Evolutionary conservation across 2,888 invertebrate genomes (phyloP).

Genomic region (Troides oblongomaculatus): DNA sequence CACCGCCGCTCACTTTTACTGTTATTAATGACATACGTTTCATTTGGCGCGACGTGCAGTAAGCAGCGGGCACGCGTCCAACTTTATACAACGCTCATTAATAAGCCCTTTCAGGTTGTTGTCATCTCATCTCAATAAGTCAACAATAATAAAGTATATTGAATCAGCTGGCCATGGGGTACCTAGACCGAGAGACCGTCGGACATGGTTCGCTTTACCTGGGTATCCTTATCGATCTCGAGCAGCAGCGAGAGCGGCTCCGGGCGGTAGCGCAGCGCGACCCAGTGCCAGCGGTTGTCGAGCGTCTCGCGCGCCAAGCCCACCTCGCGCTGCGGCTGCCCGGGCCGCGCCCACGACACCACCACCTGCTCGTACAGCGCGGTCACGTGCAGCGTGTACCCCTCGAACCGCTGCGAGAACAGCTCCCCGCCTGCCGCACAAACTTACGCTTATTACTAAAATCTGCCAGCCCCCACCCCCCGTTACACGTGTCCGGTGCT

Average conservation of each 20-base stretch:
- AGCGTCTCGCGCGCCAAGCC: slow-evolving; percentile 84
- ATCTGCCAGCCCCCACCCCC: background rate
- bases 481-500: background rate
- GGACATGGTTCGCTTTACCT: slow-evolving; percentile 37
- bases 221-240: slow-evolving; percentile 64
- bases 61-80: too few relatives aligned
- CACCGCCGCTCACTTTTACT: background rate
- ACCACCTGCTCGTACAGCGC: slow-evolving; percentile 81
- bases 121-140: too few relatives aligned
- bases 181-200: background rate
- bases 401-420: slow-evolving; percentile 84
- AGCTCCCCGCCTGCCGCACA: slow-evolving; percentile 81
- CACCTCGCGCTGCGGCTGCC: slow-evolving; percentile 79
- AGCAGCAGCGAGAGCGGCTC: slow-evolving; percentile 67
- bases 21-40: too few relatives aligned
- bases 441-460: slow-evolving; percentile 22
- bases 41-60: too few relatives aligned
- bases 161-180: background rate
- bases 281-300: slow-evolving; percentile 91
- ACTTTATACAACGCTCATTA: too few relatives aligned
- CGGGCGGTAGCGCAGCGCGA: slow-evolving; percentile 81
- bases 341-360: slow-evolving; percentile 79
- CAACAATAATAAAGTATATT: too few relatives aligned
- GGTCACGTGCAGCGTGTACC: slow-evolving; percentile 81
- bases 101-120: too few relatives aligned